A percentile compares a stretch with the other conserved stretches of the same genome.
These are phyloP conservation scores for Lymantria dispar DNA, from an alignment of 2,888 invertebrate species.

Conservation along the genomic window DNA sequence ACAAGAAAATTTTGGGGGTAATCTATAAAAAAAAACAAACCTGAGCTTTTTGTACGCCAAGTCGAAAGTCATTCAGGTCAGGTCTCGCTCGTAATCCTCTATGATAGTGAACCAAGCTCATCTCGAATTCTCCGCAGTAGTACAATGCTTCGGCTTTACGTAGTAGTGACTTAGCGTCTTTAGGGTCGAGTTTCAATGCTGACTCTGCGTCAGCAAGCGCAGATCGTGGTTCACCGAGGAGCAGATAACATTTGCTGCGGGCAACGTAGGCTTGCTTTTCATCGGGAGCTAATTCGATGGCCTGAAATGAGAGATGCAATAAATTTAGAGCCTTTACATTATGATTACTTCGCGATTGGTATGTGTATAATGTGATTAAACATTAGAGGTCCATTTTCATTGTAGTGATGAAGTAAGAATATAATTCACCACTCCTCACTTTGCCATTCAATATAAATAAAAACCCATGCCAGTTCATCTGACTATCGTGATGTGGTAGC, in stretches of 20 bases:
- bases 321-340: background rate
- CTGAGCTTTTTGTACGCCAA: conserved; percentile 95
- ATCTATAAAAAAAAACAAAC: conserved; percentile 27
- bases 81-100: conserved; percentile 92
- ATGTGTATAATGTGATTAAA: no score
- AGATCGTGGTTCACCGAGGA: conserved; percentile 91
- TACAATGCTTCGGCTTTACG: conserved; percentile 97
- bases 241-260: conserved; percentile 93
- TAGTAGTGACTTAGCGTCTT: conserved; percentile 85
- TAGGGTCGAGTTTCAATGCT: conserved; percentile 88
- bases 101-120: conserved; percentile 95
- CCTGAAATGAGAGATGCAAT: conserved; percentile 80
- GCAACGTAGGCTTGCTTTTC: conserved; percentile 94
- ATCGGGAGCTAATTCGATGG: conserved; percentile 91
- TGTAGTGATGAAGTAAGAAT: no score
- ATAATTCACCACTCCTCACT: no score
- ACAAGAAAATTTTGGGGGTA: no score
- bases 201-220: conserved; percentile 93
- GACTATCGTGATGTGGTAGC: no score
- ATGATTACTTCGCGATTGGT: background rate
- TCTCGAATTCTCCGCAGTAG: conserved; percentile 95
- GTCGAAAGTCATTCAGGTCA: conserved; percentile 89
- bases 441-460: no score
- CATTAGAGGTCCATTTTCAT: no score
- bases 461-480: no score